Percentiles rank a stretch among this genome's conserved stretches.
Conservation (phyloP, 2,113 vertebrate species). For the Atherinomorus stipes region DNA sequence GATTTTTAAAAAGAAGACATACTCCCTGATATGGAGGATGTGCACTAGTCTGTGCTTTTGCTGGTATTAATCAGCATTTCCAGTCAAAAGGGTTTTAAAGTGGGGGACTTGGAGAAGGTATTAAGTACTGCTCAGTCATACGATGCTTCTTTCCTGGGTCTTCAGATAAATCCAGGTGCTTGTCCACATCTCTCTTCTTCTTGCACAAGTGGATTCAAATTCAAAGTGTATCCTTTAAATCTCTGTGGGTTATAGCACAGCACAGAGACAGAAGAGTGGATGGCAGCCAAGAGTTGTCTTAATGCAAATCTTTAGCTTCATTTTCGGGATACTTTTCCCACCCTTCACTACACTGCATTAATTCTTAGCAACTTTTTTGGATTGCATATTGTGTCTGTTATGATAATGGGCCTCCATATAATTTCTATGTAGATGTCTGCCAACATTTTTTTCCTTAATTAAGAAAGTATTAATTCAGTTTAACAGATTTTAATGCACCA, state of each 20-base stretch:
- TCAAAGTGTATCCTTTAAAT: constrained; percentile 23
- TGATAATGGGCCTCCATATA: no score
- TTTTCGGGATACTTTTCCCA: background rate
- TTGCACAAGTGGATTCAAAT: constrained; percentile 11
- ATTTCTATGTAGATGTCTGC: background rate
- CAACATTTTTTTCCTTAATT: background rate
- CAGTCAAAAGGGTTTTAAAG: constrained; percentile 14
- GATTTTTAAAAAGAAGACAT: background rate
- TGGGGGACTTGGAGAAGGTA: constrained; percentile 27
- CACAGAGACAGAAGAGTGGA: constrained; percentile 27
- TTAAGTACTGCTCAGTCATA: constrained; percentile 33
- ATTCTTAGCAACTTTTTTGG: background rate
- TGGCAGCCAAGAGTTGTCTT: constrained; percentile 13
- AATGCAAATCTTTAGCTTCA: background rate
- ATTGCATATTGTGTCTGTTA: no score
- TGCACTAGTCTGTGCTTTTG: no score
- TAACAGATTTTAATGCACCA: background rate
- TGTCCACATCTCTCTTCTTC: constrained; percentile 17
- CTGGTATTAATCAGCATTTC: constrained; percentile 18
- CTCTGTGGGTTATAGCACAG: background rate
- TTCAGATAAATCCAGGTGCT: constrained; percentile 32
- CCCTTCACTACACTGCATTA: constrained; percentile 14
- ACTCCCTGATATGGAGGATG: no score
- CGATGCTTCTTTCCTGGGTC: constrained; percentile 19
- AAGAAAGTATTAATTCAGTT: background rate